phyloP scores from a whole-genome alignment of 2,888 invertebrate genomes.

The Masnerella sp. region DNA sequence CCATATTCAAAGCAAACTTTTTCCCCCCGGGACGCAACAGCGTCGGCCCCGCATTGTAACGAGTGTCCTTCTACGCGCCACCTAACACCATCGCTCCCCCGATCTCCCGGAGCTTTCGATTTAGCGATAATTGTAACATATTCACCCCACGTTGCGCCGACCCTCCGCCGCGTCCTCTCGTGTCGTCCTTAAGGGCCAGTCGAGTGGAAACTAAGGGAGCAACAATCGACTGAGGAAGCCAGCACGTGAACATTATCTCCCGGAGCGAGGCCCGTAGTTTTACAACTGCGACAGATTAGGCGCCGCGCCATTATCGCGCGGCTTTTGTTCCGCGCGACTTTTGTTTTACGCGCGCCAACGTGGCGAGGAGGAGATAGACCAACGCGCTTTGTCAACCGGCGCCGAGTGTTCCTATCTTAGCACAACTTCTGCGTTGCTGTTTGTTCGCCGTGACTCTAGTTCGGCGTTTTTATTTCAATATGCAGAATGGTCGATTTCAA shows the following conservation, averaged over 20 bases:
- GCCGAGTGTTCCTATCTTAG: too few relatives aligned
- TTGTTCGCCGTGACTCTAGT: too few relatives aligned
- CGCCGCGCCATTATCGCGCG: slow-evolving; percentile 62
- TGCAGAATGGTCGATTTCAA: too few relatives aligned
- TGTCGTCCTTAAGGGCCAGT: slow-evolving; percentile 65
- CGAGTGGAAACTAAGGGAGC: slow-evolving; percentile 58
- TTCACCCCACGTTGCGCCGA: slow-evolving; percentile 68
- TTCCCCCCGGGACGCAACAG: slow-evolving; percentile 36
- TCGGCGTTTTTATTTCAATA: too few relatives aligned
- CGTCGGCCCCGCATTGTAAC: slow-evolving; percentile 46
- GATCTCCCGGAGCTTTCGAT: slow-evolving; percentile 65
- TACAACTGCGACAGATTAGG: slow-evolving; percentile 77
- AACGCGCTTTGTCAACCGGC: too few relatives aligned
- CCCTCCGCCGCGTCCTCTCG: slow-evolving; percentile 63
- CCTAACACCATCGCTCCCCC: slow-evolving; percentile 51
- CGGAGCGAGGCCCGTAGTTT: slow-evolving; percentile 74
- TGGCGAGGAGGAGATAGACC: slow-evolving; percentile 55
- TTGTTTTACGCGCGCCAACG: slow-evolving; percentile 42
- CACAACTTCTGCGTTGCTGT: too few relatives aligned
- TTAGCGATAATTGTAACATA: slow-evolving; percentile 77
- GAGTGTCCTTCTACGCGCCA: slow-evolving; percentile 51
- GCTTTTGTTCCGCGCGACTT: slow-evolving; percentile 62
- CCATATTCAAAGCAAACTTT: slow-evolving; percentile 52
- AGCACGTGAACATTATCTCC: slow-evolving; percentile 55
- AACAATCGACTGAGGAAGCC: slow-evolving; percentile 59